Base-by-base conservation (phyloP, 1,140 invertebrate species). In the Lithobius niger region DNA sequence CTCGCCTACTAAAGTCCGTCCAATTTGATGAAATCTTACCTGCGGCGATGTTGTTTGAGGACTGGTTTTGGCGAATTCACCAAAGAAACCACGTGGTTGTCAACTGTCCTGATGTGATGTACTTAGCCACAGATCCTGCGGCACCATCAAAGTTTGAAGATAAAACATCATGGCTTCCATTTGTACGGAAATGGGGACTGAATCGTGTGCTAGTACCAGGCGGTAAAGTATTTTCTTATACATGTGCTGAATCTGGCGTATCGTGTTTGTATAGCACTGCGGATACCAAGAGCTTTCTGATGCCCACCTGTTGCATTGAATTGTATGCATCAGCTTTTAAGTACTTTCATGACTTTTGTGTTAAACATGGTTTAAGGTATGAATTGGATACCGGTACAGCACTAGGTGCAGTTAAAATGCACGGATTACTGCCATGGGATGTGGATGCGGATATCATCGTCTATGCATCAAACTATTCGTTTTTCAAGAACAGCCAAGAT, bases 381-480 rank as follows among this genome's bases (percentile, higher is more conserved):
- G 66, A 69, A 52, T 53, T 69, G 1, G 60, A 63, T 19, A 58
- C 63, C 24, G 62, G 62, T 2, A 62, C 66, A 4, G 49, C 65
- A 1, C 55, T 68, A 2, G 66, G 64, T 13, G 66, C 65, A 2
- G 65, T 69, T 6, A 68, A 67, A 57, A 58, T 67, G 10, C 3
- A 22, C 10, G 61, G 61, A 40, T 51, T 62, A 18, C 47, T 67
- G 21, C 66, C 67, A 22, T 68, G 66, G 66, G 65, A 65, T 50
- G 45, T 58, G 10, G 67, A 68, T 53, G 64, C 54, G 2, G 65
- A 68, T 51, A 22, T 66, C 0, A 49, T 54, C 50, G 48, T 56
- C 27, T 24, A 6, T 3, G 3, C 3, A 19, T n/a, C 6, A 42
- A 22, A 53, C 15, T 24, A 43, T 43, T 10, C 3, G 25, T 27